Evolutionary conservation across 1,140 invertebrate species (phyloP), one percentile per base, ranked within the genome.

Genomic region (Drosophila carrolli): DNA sequence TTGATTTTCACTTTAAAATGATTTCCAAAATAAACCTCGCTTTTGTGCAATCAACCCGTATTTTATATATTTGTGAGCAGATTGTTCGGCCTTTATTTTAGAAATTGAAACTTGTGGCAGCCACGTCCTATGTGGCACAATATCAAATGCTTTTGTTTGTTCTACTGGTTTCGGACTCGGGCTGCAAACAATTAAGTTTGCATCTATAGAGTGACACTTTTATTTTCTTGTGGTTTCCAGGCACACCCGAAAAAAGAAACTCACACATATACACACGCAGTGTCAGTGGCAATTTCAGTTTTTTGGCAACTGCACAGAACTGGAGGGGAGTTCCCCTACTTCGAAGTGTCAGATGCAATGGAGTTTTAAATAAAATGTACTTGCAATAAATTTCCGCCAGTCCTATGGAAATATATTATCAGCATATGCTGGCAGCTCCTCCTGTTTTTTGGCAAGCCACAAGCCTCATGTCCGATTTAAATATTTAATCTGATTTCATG

Each of bases 401-500:
- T 44, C 73, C 51, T 66, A 79, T 58, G 57, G 51, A 79, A 63
- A 60, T 61, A 58, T 44, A 41, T 50, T 74, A 62, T 74, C 41
- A 44, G 57, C 43, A 68, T 40, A 67, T 37, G 32, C 51, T 46
- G 38, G 56, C 35, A 62, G 54, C 46, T 53, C 14, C 41, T 56
- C 11, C 43, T 71, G 41, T 47, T 62, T 44, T 76, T 75, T 78
- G 82, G 74, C 65, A 46, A 70, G 78, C 82, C 82, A 75, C 81
- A 85, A 70, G 75, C 46, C 75, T 73, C 56, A 75, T 62, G 63
- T 57, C 61, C 58, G 71, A 79, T 90, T 90, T 90, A 90, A 90
- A 90, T 90, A 90, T 90, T 85, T 90, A 90, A 90, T 78, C 81
- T 80, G 84, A 89, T 88, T 88, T 88, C 71, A 88, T 83, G 68